Conservation (phyloP, 2,797 vertebrate genomes). For the Phylloscopus collybita region DNA sequence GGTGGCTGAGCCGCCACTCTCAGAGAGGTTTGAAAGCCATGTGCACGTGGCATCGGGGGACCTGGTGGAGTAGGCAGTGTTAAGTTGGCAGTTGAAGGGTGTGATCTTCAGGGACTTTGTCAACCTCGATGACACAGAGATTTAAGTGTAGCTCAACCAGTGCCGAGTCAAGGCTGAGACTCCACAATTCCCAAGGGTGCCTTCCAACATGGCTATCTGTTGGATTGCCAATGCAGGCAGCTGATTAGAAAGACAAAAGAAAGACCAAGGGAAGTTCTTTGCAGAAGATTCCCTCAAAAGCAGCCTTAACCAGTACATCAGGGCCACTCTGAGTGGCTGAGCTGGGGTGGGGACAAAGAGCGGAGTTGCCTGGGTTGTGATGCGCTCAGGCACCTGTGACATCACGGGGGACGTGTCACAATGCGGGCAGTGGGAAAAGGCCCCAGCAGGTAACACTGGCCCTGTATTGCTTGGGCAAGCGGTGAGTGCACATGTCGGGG, state of each 20-base stretch:
- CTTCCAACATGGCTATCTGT: no score
- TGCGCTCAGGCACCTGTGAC: background rate
- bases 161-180: background rate
- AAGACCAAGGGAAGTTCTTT: no score
- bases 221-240: no score
- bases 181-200: background rate
- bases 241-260: background rate
- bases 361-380: background rate
- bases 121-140: rapidly evolving
- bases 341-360: background rate
- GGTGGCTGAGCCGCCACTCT: no score
- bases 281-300: background rate
- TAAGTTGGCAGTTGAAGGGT: background rate
- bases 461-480: background rate
- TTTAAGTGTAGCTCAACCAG: background rate
- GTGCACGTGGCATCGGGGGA: background rate
- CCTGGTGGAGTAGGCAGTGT: background rate
- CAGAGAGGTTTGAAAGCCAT: background rate
- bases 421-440: background rate
- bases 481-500: background rate
- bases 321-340: background rate
- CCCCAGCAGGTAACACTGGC: background rate
- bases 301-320: background rate
- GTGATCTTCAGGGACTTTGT: background rate
- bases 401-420: background rate